Evolutionary conservation across 2,888 invertebrate species (phyloP).

Genomic region (Drosophila colorata): DNA sequence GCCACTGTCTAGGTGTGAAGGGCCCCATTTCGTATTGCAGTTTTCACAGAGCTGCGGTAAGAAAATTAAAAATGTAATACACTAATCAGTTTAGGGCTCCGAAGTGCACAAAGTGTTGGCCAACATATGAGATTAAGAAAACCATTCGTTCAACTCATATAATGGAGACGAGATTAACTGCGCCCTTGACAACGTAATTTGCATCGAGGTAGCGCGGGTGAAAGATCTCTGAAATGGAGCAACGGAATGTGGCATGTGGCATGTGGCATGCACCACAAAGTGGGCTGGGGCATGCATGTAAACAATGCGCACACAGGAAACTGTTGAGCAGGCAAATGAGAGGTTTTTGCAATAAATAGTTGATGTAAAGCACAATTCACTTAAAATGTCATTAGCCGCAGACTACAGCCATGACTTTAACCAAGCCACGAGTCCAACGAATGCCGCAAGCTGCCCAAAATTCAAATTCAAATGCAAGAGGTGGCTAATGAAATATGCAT

Average conservation of each 20-base stretch:
- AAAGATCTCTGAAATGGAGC: background rate
- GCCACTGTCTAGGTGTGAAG: constrained; percentile 54
- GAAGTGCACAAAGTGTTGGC: constrained; percentile 25
- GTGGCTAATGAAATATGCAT: constrained; percentile 70
- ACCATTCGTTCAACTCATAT: no score
- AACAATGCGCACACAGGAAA: constrained; percentile 3
- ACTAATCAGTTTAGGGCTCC: constrained; percentile 63
- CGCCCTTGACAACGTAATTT: background rate
- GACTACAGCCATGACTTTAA: background rate
- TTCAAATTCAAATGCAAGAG: constrained; percentile 20
- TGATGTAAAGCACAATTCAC: constrained; percentile 25
- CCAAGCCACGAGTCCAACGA: background rate
- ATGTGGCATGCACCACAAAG: background rate
- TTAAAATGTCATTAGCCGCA: constrained; percentile 1
- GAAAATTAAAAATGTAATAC: constrained; percentile 64
- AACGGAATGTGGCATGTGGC: background rate
- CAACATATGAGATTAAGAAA: no score
- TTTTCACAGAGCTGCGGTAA: constrained; percentile 3
- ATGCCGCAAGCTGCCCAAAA: constrained; percentile 3
- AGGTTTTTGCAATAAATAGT: background rate
- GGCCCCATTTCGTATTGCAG: constrained; percentile 38
- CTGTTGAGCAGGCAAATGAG: constrained; percentile 6
- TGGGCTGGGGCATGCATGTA: background rate
- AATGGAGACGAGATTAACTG: background rate
- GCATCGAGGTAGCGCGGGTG: background rate